A percentile compares a stretch with the other conserved stretches of the same genome.
Conservation (phyloP, 2,888 invertebrate species). For the Pollenia amentaria region DNA sequence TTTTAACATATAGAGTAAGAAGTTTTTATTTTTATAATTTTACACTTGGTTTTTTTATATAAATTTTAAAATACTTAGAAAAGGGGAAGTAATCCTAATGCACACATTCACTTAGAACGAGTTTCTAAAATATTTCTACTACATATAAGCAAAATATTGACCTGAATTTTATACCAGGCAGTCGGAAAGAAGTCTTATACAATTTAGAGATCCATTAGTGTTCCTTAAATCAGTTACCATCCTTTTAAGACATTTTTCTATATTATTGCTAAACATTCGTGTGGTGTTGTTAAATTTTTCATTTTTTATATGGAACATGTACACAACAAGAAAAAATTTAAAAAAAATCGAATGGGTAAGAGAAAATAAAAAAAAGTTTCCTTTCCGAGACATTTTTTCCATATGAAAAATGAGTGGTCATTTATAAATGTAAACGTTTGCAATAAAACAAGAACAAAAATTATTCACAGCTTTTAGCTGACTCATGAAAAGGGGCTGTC, state of each 20-base stretch:
- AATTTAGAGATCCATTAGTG: not conserved
- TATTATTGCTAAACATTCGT: conserved; percentile 42
- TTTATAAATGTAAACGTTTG: conserved; percentile 61
- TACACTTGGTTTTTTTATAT: conserved; percentile 19
- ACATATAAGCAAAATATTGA: no score
- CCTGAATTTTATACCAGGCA: no score
- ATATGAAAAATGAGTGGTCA: conserved; percentile 68
- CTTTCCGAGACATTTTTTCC: conserved; percentile 65
- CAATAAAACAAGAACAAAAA: not conserved
- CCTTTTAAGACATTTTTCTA: conserved; percentile 1
- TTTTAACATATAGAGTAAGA: conserved; percentile 45
- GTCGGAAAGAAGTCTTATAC: no score
- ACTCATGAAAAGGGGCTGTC: conserved; percentile 24
- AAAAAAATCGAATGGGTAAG: not conserved
- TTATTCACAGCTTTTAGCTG: conserved; percentile 10
- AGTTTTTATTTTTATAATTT: conserved; percentile 54
- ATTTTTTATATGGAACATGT: conserved; percentile 19
- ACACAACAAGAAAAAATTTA: conserved; percentile 22
- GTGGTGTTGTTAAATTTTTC: conserved; percentile 14
- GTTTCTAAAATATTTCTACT: no score
- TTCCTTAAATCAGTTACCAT: not conserved
- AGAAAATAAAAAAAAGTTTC: conserved; percentile 45
- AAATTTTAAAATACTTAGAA: not conserved
- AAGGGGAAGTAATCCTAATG: conserved; percentile 4
- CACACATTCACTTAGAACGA: no score